Percentiles rank a stretch among this genome's conserved stretches.
These are phyloP conservation scores for Acanthurus lineatus DNA, from an alignment of 2,797 vertebrate species.

Conservation along the genomic window DNA sequence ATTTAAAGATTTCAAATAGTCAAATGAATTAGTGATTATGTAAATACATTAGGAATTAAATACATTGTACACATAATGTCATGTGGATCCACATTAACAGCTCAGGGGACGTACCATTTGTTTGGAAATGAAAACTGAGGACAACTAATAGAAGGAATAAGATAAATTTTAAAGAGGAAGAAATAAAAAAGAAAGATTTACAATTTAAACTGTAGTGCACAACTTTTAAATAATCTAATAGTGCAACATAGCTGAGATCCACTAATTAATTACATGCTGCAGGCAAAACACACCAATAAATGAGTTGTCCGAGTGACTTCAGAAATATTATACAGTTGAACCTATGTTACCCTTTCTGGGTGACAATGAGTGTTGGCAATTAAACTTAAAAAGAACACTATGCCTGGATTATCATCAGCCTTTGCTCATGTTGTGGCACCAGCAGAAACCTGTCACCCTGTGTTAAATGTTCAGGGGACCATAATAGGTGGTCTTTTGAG, in stretches of 20 bases:
- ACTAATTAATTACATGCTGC: constrained; percentile 8
- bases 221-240: too few relatives aligned
- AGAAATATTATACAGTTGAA: not conserved
- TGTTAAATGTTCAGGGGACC: too few relatives aligned
- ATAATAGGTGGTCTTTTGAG: too few relatives aligned
- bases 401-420: constrained; percentile 3
- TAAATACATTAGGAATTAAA: not conserved
- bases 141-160: not conserved
- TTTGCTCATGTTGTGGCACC: constrained; percentile 28
- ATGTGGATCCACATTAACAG: not conserved
- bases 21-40: not conserved
- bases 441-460: not conserved
- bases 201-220: too few relatives aligned
- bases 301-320: not conserved
- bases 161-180: not conserved
- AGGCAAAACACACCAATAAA: not conserved
- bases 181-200: not conserved
- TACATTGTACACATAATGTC: not conserved
- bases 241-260: not conserved
- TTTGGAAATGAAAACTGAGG: not conserved
- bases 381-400: not conserved
- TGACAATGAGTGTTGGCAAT: not conserved
- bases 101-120: not conserved
- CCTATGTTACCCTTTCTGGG: not conserved
- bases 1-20: not conserved